Evolutionary conservation across 92 coral and sea anemone species (phyloP), one percentile per base, ranked within the genome.

Genomic region (Palythoa heliodiscus): DNA sequence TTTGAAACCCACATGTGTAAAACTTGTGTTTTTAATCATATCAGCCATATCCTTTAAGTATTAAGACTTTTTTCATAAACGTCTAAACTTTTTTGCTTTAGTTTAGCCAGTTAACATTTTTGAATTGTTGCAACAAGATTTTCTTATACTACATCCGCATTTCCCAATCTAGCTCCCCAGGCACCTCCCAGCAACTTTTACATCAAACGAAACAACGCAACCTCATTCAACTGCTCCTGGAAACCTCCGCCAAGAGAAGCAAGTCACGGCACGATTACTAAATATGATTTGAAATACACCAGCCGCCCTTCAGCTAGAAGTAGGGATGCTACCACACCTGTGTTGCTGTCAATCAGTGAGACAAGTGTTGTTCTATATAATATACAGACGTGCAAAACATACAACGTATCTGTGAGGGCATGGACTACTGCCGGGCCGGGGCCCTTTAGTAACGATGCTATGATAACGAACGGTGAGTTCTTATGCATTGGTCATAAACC

Each of bases 341-440:
- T 20, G 77, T 19, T 73, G 19, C 35, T 48, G 1, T 38, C 77
- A n/a, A 43, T 57, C 16, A 47, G 57, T 10, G 29, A 43, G 24
- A 48, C 77, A 48, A 23, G 50, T 11, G 58, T 57, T 20, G 7
- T 43, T 12, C 77, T 73, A 1, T 11, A 20, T 73, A 39, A 39
- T 47, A 23, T 73, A 5, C 58, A 48, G 7, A 20, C 43, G 57
- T 73, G 77, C 37, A 73, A 25, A 47, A 20, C 22, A 7, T 73
- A 25, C 35, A 73, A 25, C 7, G 77, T 73, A 23, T 73, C 77
- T n/a, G 77, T 73, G 15, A 73, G 77, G 16, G 77, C 77, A 1
- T 73, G 77, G 77, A 73, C 77, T 47, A 7, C 22, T 7, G 77
- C 77, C 7, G 77, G 77, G 20, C 77, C 77, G 0, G 77, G 77